These are phyloP conservation scores for Erethizon dorsatum DNA, from an alignment of 2,797 vertebrate genomes.

Conservation along the genomic window DNA sequence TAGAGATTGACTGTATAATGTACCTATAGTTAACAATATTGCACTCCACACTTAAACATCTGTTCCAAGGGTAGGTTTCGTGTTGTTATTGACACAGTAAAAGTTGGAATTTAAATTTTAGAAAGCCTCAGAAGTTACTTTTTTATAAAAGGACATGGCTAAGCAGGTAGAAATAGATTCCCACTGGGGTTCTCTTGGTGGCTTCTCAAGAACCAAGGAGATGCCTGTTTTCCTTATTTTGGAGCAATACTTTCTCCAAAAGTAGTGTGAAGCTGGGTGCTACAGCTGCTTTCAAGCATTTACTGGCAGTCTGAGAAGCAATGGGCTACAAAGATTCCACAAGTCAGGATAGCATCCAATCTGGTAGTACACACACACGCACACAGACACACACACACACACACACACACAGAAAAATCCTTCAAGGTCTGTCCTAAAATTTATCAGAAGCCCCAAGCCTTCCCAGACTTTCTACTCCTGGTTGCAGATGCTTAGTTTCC, in stretches of 20 bases:
- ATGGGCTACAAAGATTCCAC: conserved; percentile 95
- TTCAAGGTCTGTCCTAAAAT: background rate
- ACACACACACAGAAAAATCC: too few relatives aligned
- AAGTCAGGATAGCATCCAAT: conserved; percentile 94
- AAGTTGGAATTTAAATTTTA: background rate
- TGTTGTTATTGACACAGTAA: background rate
- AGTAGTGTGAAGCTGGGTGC: conserved; percentile 94
- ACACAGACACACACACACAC: conserved; percentile 58
- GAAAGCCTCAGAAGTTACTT: conserved; percentile 76
- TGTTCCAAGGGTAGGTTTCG: background rate
- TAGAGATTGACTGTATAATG: background rate
- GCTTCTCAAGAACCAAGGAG: conserved; percentile 95
- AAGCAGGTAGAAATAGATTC: conserved; percentile 96
- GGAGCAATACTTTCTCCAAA: conserved; percentile 94
- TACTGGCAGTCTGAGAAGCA: conserved; percentile 95
- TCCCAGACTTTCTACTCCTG: background rate
- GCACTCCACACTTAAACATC: background rate
- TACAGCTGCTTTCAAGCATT: conserved; percentile 94
- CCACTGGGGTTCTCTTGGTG: conserved; percentile 94
- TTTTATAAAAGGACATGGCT: conserved; percentile 95
- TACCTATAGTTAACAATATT: background rate
- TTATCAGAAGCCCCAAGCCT: background rate
- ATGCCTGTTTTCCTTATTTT: conserved; percentile 97
- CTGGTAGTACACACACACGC: conserved; percentile 83
- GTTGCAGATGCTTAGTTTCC: background rate